Base-by-base conservation (phyloP, 2,888 invertebrate genomes). In the Drosophila koepferae region DNA sequence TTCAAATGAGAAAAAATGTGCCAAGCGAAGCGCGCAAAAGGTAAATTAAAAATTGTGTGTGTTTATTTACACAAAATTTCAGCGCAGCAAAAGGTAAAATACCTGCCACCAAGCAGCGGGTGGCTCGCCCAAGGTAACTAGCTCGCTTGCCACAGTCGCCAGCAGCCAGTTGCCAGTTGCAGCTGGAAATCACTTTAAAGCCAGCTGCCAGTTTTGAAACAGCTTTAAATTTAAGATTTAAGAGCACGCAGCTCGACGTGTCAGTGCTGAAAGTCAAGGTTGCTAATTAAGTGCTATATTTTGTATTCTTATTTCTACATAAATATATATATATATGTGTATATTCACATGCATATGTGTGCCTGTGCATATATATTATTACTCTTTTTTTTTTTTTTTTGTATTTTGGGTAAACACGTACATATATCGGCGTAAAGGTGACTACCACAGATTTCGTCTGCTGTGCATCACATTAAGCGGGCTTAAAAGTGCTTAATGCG, bases 41-140 rank as follows among this genome's bases (percentile, higher is more conserved):
- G 86, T 83, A 86, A 90, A 87, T 90, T 87, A 90, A 87, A 87
- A 87, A 90, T 83, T 90, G 80, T 81, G 79, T 84, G 63, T 74
- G 88, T 87, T 88, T 88, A 90, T 88, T 88, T 90, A 77, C 70
- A 67, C 72, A 72, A 74, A 78, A 85, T 85, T 84, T 80, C 63
- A 70, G 63, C 62, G 53, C 63, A 80, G 79, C 63, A 69, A 74
- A 72, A 68, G 71, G 54, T 63, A 46, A 55, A 62, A 69, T 34
- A 77, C 69, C 71, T 77, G 78, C 72, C 71, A 67, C 31, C 40
- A 46, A 38, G 14, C 66, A 46, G 44, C 36, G 38, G 69, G 64
- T 60, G 64, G 46, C 28, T 38, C 31, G 20, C 53, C 44, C n/a
- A 18, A 54, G 54, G 51, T 34, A 46, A 54, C 46, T 28, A 58